phyloP scores from a whole-genome alignment of 2,113 vertebrate genomes.

The Aramus guarauna region DNA sequence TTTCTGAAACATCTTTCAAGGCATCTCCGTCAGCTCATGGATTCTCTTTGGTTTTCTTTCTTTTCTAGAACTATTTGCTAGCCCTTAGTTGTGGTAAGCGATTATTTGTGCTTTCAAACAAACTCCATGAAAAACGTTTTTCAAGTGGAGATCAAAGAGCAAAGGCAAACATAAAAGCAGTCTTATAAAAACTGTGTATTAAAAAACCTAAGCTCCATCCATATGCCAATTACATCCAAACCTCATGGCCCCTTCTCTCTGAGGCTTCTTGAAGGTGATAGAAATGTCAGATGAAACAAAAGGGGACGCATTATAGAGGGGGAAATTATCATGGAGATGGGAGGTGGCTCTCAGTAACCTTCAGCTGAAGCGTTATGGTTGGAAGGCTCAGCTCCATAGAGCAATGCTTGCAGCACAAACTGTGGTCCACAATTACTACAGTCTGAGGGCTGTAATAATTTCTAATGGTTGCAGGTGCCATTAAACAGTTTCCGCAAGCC shows the following conservation, averaged over 20 bases:
- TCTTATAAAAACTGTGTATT: slow-evolving; percentile 69
- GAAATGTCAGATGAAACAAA: slow-evolving; percentile 51
- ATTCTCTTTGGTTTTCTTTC: slow-evolving; percentile 61
- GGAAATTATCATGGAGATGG: not conserved
- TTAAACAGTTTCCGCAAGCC: not conserved
- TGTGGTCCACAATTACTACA: not conserved
- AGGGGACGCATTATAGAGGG: not conserved
- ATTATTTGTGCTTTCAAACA: slow-evolving; percentile 76
- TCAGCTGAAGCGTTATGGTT: not conserved
- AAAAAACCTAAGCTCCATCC: slow-evolving; percentile 64
- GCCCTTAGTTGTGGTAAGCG: slow-evolving; percentile 71
- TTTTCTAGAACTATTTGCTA: slow-evolving; percentile 61
- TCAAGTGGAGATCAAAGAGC: slow-evolving; percentile 75
- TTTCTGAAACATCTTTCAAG: slow-evolving; percentile 55
- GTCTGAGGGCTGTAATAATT: not conserved
- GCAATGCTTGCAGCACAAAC: not conserved
- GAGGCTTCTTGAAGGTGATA: slow-evolving; percentile 52
- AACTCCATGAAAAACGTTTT: slow-evolving; percentile 67
- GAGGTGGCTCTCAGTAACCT: not conserved
- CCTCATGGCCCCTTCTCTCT: slow-evolving; percentile 16
- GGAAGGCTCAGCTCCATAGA: not conserved
- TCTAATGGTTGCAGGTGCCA: not conserved
- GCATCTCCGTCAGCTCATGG: slow-evolving; percentile 32
- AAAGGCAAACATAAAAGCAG: slow-evolving; percentile 74
- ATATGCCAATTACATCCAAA: slow-evolving; percentile 65